Evolutionary conservation across 1,140 invertebrate species (phyloP), one percentile per base, ranked within the genome.

Genomic region (Dendroctonus ponderosae): DNA sequence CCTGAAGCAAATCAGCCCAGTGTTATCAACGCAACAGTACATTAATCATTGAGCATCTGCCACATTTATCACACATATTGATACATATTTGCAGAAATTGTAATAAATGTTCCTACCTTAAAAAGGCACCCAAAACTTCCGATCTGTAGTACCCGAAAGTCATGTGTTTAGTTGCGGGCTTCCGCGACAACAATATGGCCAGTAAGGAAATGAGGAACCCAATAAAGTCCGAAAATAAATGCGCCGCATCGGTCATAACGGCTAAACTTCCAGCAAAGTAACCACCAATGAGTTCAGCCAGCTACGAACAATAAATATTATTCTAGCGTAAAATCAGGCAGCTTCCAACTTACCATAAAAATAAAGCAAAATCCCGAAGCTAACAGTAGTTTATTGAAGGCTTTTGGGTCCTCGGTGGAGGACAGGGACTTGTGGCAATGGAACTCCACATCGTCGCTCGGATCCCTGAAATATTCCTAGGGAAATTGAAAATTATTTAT

Each of bases 191-290:
- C 78, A 86, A 87, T 69, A 93, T 85, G 5, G 91, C 89, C 67
- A 91, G 82, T 60, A 93, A 79, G 42, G 89, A 90, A 53, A 93
- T 86, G 48, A 91, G 81, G 79, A 93, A 93, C 67, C 90, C 90
- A 64, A 89, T 86, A 72, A 92, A 88, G 82, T 94, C 92, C 68
- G 88, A 90, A 65, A 92, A 81, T 76, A 94, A 83, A 82, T 94
- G 91, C 40, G 91, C 91, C 38, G 91, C 91, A 80, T 94, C 91
- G 15, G 89, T 87, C 85, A 92, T 89, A 70, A 93, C 87, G 7
- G 92, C 91, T 62, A 93, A 80, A 79, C 90, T 92, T 74, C 88
- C 87, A 12, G 91, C 90, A 40, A 92, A 76, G 76, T 90, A 87
- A 2, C 91, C 91, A 68, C 91, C 91, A 49, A 89, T 79, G 70